Evolutionary conservation across 2,888 invertebrate genomes (phyloP), one percentile per base, ranked within the genome.

Genomic region (Desoria tigrina): DNA sequence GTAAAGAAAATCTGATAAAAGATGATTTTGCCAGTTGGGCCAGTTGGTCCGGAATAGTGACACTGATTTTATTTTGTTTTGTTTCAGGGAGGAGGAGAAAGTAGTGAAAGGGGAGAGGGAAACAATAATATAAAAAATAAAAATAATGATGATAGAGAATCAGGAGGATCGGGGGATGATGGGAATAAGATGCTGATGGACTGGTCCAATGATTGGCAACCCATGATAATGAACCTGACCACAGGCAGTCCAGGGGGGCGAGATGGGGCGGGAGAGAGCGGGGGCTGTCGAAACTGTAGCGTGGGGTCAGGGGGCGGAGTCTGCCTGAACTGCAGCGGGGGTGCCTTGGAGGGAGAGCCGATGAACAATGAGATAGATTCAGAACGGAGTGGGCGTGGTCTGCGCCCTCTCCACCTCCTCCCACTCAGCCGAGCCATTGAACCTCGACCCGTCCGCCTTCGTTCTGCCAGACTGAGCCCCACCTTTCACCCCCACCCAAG

Each of bases 201-300:
- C 49, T 58, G 58, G 58, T 45, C 58, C n/a, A 58, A 58, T 45
- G 58, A 58, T 45, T 58, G 58, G 58, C 58, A 58, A 2, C 58
- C 58, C 16, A 58, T 58, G 2, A 58, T 58, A 11, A 26, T 42
- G 58, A 58, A 58, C 27, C 42, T 11, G 14, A 42, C 39, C 24
- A 45, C 26, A 3, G 2, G 3, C 42, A 58, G 4, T 58, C 39
- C 24, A 42, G 32, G 16, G 4, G 4, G 2, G 9, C n/a, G 6
- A 23, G 3, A 24, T 24, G 21, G 51, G 24, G 9, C 24, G 16
- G 14, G 58, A 58, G 2, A 16, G 9, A 39, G 39, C 39, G 39
- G 9, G 9, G 16, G 39, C 16, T 42, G 58, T n/a, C 2, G 2
- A 4, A 58, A 58, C n/a, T 58, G 56, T 37, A 42, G 32, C 11